Evolutionary conservation across 2,888 invertebrate genomes (phyloP), one percentile per base, ranked within the genome.

Genomic region (Oscheius myriophilus): DNA sequence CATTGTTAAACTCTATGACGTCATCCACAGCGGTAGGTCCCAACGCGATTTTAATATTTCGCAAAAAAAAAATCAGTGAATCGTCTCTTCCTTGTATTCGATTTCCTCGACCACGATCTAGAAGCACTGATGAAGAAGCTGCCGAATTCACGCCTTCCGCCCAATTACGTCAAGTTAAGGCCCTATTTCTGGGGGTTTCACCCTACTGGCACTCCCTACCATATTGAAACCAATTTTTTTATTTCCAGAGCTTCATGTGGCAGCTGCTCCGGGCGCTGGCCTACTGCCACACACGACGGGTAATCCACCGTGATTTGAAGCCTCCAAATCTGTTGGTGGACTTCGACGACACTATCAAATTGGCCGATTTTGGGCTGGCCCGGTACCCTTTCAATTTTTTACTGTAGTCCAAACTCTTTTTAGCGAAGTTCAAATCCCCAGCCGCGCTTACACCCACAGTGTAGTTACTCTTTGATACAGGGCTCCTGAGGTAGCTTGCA

Each of bases 311-410:
- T 3, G 82, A 82, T 70, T 65, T 83, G 87, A 77, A 83, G 86
- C 97, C 97, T 0, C 96, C 97, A 88, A 98, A 98, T 88, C 90
- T 98, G 69, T 90, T 98, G 0, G 95, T 97, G 71, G 93, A 93
- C 84, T 86, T 87, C 68, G 91, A 91, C 82, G 96, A 97, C 4
- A 91, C 92, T 68, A 94, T 98, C 65, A 98, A 98, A 90, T 92
- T 97, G 16, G 97, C 96, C 0, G 98, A 98, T 88, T 97, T 98
- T 89, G 97, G 97, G 49, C 90, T 98, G 59, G 97, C 96, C 0
- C 91, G 98, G 81, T 93, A 65, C 42, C 1, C 18, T 16, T 12
- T 14, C 18, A 26, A 51, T 41, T 33, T n/a, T 6, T 41, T 64
- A n/a, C n/a, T n/a, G n/a, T n/a, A n/a, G 11, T 21, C 11, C n/a